Base-by-base conservation (phyloP, 2,888 invertebrate genomes). In the Dendrolimus houi region DNA sequence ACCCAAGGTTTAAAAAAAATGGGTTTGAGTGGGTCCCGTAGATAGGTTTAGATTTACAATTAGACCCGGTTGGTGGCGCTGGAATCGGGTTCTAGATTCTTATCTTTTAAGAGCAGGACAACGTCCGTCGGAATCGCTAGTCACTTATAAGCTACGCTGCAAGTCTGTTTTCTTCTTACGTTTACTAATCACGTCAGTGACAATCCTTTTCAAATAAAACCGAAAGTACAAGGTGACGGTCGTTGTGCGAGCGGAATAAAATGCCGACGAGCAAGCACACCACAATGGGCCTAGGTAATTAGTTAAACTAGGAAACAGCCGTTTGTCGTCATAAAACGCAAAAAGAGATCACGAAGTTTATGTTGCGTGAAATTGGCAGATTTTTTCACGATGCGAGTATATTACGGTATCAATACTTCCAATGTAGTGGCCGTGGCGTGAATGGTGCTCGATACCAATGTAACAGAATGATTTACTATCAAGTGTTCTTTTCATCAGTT, bases 351-450 rank as follows among this genome's bases (percentile, higher is more conserved):
- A 80, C 83, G 77, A 72, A 83, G 83, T 85, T 85, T 83, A 77
- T 77, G 81, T 80, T 83, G 85, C 89, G 89, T 89, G 88, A 90
- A 90, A 90, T 90, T 88, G 79, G 72, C 74, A 74, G 69, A 71
- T 61, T 69, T 75, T 78, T 79, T 80, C 77, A 67, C 57, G 67
- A 72, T 69, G 60, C 69, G 67, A 72, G 68, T 61, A 68, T 69
- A 67, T 67, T 70, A 63, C 62, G 56, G 60, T 60, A 29, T 29
- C 29, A 47, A 47, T 47, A 47, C 47, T 47, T 29, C 29, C 29
- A 29, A 29, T 10, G 47, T 47, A 47, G 47, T 47, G 29, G 6
- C 6, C 29, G 29, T 47, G 47, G 62, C 62, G 63, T 63, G 64
- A 64, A 63, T 66, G 65, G 64, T n/a, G n/a, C n/a, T n/a, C n/a